Base-by-base conservation (phyloP, 2,888 invertebrate species). In the Sarcophaga caerulescens region DNA sequence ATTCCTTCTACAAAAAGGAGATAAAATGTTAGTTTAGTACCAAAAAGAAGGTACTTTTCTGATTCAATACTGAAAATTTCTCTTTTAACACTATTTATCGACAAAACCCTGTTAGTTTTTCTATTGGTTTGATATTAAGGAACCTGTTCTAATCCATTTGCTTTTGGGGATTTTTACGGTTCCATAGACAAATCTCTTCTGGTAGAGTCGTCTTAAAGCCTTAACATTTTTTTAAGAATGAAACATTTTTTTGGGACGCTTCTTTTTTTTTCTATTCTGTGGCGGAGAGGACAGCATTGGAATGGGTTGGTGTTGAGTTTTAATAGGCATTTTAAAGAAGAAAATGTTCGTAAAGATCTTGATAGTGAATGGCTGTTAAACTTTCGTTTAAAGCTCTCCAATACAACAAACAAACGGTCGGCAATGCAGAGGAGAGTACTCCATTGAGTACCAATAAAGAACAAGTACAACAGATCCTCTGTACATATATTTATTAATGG, bases 281-380 rank as follows among this genome's bases (percentile, higher is more conserved):
- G 68, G 25, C 23, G 0, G 8, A 35, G 35, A 35, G 8, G 35
- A 35, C 35, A 10, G 35, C 10, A 35, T 10, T 35, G 35, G 8
- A 35, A 35, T 35, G 35, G 35, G 35, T 35, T 35, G 35, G 35
- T 35, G 85, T 75, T 78, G 78, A 78, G 71, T 59, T 81, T 83
- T 83, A 77, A 80, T 80, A 35, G 85, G 69, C 83, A 83, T 35
- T 35, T 35, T 35, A 35, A 35, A 35, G 35, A 77, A 68, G 23
- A 69, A 68, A 81, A 57, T 71, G 45, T 71, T 69, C 78, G 70
- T 21, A 57, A 77, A 84, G 81, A 86, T 86, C 86, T 81, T 81
- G 86, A 86, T 86, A 86, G 81, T 60, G 78, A 86, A 81, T 65
- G 74, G 86, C 81, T 86, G 86, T 84, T 86, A 81, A 86, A 86